Percentiles rank a stretch among this genome's conserved stretches.
Evolutionary conservation across 2,888 invertebrate genomes (phyloP).

Genomic region (Trichopria drosophilae): DNA sequence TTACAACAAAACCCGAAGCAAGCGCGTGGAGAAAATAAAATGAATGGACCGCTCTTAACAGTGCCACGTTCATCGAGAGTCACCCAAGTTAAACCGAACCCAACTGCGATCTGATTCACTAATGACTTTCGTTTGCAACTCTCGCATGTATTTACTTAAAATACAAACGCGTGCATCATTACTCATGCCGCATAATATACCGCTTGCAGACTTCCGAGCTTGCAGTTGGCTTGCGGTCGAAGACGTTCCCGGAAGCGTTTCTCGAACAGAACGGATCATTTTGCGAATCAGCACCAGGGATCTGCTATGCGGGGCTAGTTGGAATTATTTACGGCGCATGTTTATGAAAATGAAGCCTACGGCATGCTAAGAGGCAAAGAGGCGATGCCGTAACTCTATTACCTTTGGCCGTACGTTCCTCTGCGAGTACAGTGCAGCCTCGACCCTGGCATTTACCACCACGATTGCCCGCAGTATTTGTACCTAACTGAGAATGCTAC

Average conservation of each 20-base stretch:
- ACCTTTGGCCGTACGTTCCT: constrained; percentile 26
- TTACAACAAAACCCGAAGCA: too few relatives aligned
- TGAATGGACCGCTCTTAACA: too few relatives aligned
- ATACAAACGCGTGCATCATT: too few relatives aligned
- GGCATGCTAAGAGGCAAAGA: constrained; percentile 20
- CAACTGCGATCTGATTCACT: too few relatives aligned
- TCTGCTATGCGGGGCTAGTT: constrained; percentile 13
- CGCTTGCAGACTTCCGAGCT: constrained; percentile 20
- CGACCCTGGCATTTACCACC: constrained; percentile 8
- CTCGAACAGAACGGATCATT: constrained; percentile 37
- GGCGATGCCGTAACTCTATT: constrained; percentile 32
- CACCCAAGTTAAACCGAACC: too few relatives aligned
- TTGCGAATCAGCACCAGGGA: constrained; percentile 30
- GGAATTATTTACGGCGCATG: constrained; percentile 28
- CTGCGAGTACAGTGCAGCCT: constrained; percentile 25
- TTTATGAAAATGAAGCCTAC: constrained; percentile 35
- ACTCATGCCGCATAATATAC: too few relatives aligned
- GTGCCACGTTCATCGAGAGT: too few relatives aligned
- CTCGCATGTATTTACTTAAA: too few relatives aligned
- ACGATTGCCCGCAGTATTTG: too few relatives aligned
- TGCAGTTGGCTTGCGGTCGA: constrained; percentile 17
- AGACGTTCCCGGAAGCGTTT: constrained; percentile 28
- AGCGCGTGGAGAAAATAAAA: too few relatives aligned
- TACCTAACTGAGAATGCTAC: constrained; percentile 12
- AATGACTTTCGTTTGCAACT: too few relatives aligned